A percentile compares a stretch with the other conserved stretches of the same genome.
These are phyloP conservation scores for Eulemur coronatus DNA, from an alignment of 2,797 vertebrate species.

Conservation along the genomic window DNA sequence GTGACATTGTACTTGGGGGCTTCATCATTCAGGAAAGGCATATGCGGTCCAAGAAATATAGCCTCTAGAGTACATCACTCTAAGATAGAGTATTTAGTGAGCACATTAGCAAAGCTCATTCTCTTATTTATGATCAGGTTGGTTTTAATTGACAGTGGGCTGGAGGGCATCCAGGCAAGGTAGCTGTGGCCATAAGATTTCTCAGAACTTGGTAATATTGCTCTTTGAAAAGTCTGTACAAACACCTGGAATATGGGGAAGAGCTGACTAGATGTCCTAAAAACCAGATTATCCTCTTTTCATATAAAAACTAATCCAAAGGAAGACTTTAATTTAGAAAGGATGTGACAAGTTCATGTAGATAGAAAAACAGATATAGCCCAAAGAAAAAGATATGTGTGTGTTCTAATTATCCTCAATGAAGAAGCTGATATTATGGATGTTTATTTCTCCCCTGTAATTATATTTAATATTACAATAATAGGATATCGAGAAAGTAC, in stretches of 20 bases:
- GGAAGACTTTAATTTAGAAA: conserved; percentile 31
- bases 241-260: neutral
- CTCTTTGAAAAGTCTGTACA: neutral
- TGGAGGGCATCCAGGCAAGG: neutral
- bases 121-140: conserved; percentile 50
- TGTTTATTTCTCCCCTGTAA: neutral
- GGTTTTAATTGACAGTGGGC: neutral
- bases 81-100: conserved; percentile 33
- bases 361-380: neutral
- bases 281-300: neutral
- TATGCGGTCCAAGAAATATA: conserved; percentile 22
- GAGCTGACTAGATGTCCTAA: neutral
- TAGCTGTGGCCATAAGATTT: neutral
- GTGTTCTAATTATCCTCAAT: neutral
- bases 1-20: conserved; percentile 14
- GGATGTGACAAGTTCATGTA: neutral
- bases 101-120: neutral
- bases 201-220: neutral
- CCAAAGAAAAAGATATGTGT: neutral
- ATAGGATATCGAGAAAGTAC: neutral
- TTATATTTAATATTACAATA: neutral
- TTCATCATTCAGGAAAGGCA: conserved; percentile 21
- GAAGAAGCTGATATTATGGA: neutral
- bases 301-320: conserved; percentile 8
- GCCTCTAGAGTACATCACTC: conserved; percentile 26